Evolutionary conservation across 2,888 invertebrate species (phyloP).

Genomic region (Blastobasis adustella): DNA sequence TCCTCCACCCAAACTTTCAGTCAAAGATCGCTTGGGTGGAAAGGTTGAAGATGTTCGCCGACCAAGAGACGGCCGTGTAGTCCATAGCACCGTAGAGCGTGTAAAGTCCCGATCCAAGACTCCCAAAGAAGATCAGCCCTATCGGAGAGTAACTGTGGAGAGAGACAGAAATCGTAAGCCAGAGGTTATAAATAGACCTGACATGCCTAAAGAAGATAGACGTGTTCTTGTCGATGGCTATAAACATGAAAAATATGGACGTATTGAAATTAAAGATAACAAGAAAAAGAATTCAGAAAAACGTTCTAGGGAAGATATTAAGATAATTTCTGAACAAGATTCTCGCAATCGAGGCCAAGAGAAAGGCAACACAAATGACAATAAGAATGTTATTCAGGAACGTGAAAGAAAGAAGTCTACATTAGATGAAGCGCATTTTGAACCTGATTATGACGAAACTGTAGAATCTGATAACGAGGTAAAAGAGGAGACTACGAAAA

Average conservation of each 20-base stretch:
- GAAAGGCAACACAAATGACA: slow-evolving; percentile 29
- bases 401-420: slow-evolving; percentile 79
- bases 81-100: slow-evolving; percentile 72
- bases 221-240: slow-evolving; percentile 32
- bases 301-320: slow-evolving; percentile 38
- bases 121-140: slow-evolving; percentile 60
- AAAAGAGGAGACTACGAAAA: slow-evolving; percentile 67
- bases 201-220: slow-evolving; percentile 39
- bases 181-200: slow-evolving; percentile 34
- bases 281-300: slow-evolving; percentile 39
- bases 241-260: slow-evolving; percentile 32
- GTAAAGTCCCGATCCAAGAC: slow-evolving; percentile 72
- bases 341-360: slow-evolving; percentile 19
- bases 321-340: slow-evolving; percentile 16
- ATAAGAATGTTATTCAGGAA: slow-evolving; percentile 30
- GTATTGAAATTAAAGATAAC: slow-evolving; percentile 32
- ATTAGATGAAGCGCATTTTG: slow-evolving; percentile 83
- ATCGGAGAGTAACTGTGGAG: slow-evolving; percentile 70
- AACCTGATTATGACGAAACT: slow-evolving; percentile 82
- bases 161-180: slow-evolving; percentile 54
- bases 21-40: slow-evolving; percentile 87
- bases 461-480: slow-evolving; percentile 77
- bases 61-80: slow-evolving; percentile 67
- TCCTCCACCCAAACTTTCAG: slow-evolving; percentile 80
- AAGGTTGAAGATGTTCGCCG: slow-evolving; percentile 78